Base-by-base conservation (phyloP, 2,888 invertebrate genomes). In the Sphecodes monilicornis region DNA sequence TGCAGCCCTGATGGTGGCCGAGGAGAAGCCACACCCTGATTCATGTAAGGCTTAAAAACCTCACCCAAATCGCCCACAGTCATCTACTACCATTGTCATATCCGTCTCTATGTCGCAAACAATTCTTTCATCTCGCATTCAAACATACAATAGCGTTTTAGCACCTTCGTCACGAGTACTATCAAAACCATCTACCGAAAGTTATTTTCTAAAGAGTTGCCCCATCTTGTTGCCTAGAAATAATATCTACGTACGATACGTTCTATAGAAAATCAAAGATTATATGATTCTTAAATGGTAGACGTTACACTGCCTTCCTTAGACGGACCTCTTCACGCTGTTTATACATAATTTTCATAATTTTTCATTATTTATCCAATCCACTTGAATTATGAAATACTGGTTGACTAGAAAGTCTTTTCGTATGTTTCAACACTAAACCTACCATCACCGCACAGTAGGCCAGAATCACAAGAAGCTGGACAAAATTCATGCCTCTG, bases 21-120 rank as follows among this genome's bases (percentile, higher is more conserved):
- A 97, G 96, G 97, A 97, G 96, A 97, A 97, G 95, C 96, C 97
- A 95, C 97, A 97, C 95, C 97, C 97, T 95, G 97, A 97, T 95
- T 97, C 97, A 97, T 97, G 97, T 97, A 97, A 97, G 97, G 96
- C 95, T 93, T 92, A 91, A 93, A 92, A 90, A 90, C 91, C 93
- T 92, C 91, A 92, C 91, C 92, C 91, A 91, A 82, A 91, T 90
- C 92, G 88, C 88, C 91, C 88, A 89, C 87, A 80, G 88, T 88
- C 90, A 91, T 90, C 87, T 88, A 80, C 92, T 89, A 90, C 88
- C 87, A 90, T 90, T 89, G 88, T 87, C 92, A 91, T 91, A 87
- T 89, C 88, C 88, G 86, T 91, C 90, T 86, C 71, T 78, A 85
- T 85, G 87, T 86, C 89, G 90, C 92, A 92, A 93, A 92, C 92